phyloP scores from a whole-genome alignment of 2,888 invertebrate species.

The Sphaerophoria rueppellii region DNA sequence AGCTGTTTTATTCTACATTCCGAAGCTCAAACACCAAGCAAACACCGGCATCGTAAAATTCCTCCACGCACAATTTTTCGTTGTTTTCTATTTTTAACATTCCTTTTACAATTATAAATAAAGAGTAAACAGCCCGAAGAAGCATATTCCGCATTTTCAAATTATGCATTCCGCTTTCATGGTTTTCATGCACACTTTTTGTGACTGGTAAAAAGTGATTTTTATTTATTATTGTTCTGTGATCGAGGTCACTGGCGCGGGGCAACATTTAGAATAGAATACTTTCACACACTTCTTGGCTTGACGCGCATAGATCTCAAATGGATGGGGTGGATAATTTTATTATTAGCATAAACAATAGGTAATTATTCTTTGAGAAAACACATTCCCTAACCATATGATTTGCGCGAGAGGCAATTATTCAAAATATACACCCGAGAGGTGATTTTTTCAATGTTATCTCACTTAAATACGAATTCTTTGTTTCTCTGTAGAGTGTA shows the following conservation, averaged over 20 bases:
- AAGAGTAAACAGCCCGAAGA: neutral
- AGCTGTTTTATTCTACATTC: neutral
- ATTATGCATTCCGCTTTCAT: constrained; percentile 7
- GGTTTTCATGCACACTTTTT: neutral
- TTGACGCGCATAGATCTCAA: constrained; percentile 7
- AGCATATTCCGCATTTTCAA: constrained; percentile 3
- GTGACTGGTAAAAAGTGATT: constrained; percentile 29
- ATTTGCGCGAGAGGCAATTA: constrained; percentile 39
- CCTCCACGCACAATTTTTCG: constrained; percentile 15
- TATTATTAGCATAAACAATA: constrained; percentile 73
- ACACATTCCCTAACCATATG: constrained; percentile 11
- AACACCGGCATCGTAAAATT: constrained; percentile 8
- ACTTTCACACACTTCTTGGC: constrained; percentile 7
- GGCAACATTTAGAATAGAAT: constrained; percentile 32
- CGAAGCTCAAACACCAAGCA: neutral
- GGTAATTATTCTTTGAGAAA: constrained; percentile 34
- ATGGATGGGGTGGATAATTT: constrained; percentile 52
- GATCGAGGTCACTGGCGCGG: constrained; percentile 58
- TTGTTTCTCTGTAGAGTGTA: constrained; percentile 56
- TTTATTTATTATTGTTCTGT: constrained; percentile 49
- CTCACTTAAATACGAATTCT: constrained; percentile 43
- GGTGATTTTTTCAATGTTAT: constrained; percentile 59
- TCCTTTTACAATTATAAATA: neutral
- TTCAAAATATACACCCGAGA: constrained; percentile 50
- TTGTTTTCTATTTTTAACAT: constrained; percentile 38